Evolutionary conservation across 2,113 vertebrate genomes (phyloP), one percentile per base, ranked within the genome.

Genomic region (Camelus dromedarius): DNA sequence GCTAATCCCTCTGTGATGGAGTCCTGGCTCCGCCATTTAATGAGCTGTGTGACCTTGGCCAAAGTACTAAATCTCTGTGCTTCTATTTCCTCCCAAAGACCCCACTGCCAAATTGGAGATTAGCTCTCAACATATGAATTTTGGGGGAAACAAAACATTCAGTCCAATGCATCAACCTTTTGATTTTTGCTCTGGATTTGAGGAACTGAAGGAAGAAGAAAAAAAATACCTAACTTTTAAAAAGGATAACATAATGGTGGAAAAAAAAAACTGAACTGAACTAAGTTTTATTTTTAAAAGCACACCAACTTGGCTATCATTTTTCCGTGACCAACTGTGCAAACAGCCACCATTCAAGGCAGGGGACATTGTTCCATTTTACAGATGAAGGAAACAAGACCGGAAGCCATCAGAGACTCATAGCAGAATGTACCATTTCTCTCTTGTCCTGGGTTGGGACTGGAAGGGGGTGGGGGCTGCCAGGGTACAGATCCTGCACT

Each of bases 321-420:
- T 42, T 38, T 77, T 52, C 38, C 10, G 80, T 73, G 14, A 35
- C 19, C 35, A 42, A 2, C 13, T 60, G 0, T 2, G 11, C 28
- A 60, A 60, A 46, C 8, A 9, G 8, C 22, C 42, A 18, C 11
- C 32, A 2, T 6, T 7, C 18, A 60, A 79, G 48, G n/a, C 38
- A 60, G 42, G 32, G 8, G 26, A 48, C 0, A 0, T 11, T 0
- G 12, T 15, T 69, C 75, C 8, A 7, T 19, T 19, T 11, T 15
- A 18, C 16, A 22, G 83, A 72, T 1, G 30, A 73, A 35, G 83
- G 81, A 0, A 5, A n/a, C 0, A 0, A 12, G 54, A 20, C 7
- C 11, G 0, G 30, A 22, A 52, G 58, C 19, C 16, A 20, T 6
- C 0, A 1, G 35, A 2, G 12, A 11, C 38, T 22, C 7, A 19